Evolutionary conservation across 92 coral and sea anemone genomes (phyloP), one percentile per base, ranked within the genome.

Genomic region (Muricea muricata): DNA sequence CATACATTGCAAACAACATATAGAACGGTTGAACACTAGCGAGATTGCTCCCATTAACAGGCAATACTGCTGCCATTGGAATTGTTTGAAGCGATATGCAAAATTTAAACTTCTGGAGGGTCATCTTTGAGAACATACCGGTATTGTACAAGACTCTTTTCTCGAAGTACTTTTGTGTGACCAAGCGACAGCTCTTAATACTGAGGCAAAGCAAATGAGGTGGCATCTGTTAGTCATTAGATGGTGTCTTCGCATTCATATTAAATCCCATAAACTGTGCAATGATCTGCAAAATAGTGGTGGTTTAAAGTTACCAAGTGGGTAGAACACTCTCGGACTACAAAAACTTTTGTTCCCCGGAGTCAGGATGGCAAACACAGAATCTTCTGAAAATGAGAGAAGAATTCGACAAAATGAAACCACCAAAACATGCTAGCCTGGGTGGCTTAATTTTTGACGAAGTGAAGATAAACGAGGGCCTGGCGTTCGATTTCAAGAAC

Each of bases 391-490:
- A 66, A 7, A 83, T 83, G 91, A 84, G 83, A 73, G 57, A 69
- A 11, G 74, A 73, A 52, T 90, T 81, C 61, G 86, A 81, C 24
- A 73, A 54, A 46, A 42, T 79, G 69, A 86, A 76, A 70, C 73
- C 78, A 8, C 84, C 84, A 18, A 90, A 86, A 29, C 81, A 45
- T 35, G 93, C 85, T 32, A 60, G 18, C 21, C 80, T 82, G 37
- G 90, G 93, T 30, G 92, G 87, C 3, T 75, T 89, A 7, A 47
- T 89, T 73, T 89, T 90, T 75, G 87, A n/a, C n/a, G n/a, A n/a
- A n/a, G n/a, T n/a, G n/a, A n/a, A n/a, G n/a, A n/a, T n/a, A n/a
- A n/a, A n/a, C 50, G 87, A 86, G 47, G 93, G 88, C 11, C 90
- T 90, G 25, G 85, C 86, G 12, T 90, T 82, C 76, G 87, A 90